Evolutionary conservation across 2,113 vertebrate species (phyloP).

Genomic region (Aptenodytes patagonicus): DNA sequence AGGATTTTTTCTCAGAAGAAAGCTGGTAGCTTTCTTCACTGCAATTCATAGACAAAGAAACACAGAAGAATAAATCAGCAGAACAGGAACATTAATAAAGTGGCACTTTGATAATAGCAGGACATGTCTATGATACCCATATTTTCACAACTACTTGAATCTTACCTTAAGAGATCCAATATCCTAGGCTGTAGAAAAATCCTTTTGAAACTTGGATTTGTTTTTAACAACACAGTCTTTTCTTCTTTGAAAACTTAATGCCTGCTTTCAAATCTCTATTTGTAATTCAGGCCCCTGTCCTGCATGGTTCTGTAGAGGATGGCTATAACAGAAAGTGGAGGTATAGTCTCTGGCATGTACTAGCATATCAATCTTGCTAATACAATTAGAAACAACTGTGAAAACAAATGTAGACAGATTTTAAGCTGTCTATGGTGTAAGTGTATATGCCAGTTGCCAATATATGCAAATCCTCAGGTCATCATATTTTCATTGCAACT

Average conservation of each 20-base stretch:
- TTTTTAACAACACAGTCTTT: not conserved
- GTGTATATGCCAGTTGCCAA: not conserved
- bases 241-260: not conserved
- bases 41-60: not conserved
- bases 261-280: not conserved
- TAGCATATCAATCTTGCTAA: not conserved
- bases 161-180: not conserved
- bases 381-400: not conserved
- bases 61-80: not conserved
- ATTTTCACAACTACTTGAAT: not conserved
- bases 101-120: not conserved
- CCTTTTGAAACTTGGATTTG: not conserved
- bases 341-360: not conserved
- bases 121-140: not conserved
- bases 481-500: not conserved
- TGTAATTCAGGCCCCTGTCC: not conserved
- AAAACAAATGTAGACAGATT: not conserved
- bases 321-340: not conserved
- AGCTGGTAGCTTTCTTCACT: not conserved
- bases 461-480: not conserved
- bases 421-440: not conserved
- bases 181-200: not conserved
- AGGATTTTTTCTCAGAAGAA: not conserved
- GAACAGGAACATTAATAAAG: not conserved
- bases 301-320: not conserved